These are phyloP conservation scores for Himantopus leucocephalus DNA, from an alignment of 2,113 vertebrate genomes.

Conservation along the genomic window DNA sequence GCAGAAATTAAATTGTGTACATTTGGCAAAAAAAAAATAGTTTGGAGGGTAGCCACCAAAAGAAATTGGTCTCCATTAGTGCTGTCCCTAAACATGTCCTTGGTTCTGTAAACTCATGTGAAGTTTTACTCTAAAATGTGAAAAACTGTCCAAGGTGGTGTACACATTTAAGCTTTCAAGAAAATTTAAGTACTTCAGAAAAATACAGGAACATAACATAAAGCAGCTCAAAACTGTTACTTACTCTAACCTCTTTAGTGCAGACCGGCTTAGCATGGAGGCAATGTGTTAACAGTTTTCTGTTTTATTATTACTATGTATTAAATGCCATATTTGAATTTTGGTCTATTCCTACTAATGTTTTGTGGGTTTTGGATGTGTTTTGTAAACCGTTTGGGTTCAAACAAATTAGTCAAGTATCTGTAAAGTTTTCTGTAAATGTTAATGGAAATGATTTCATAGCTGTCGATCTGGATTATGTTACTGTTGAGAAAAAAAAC, in stretches of 20 bases:
- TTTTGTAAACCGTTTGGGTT: slow-evolving; percentile 82
- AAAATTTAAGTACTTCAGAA: neutral
- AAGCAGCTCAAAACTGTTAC: slow-evolving; percentile 55
- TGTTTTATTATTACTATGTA: slow-evolving; percentile 66
- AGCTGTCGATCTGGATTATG: slow-evolving; percentile 70
- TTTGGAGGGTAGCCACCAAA: neutral
- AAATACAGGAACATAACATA: slow-evolving; percentile 5
- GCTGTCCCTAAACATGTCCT: slow-evolving; percentile 63
- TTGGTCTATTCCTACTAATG: slow-evolving; percentile 77
- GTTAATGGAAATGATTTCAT: slow-evolving; percentile 63
- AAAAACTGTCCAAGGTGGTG: slow-evolving; percentile 34
- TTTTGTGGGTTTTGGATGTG: slow-evolving; percentile 66
- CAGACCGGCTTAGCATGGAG: slow-evolving; percentile 51
- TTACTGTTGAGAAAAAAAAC: slow-evolving; percentile 73
- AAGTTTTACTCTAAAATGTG: slow-evolving; percentile 43
- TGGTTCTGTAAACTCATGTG: slow-evolving; percentile 57
- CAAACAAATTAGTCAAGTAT: slow-evolving; percentile 82
- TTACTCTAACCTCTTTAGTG: slow-evolving; percentile 35
- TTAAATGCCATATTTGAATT: slow-evolving; percentile 74
- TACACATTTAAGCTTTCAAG: slow-evolving; percentile 11
- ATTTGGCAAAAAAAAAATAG: neutral
- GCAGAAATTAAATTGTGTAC: neutral
- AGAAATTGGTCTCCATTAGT: slow-evolving; percentile 59
- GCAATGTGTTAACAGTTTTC: slow-evolving; percentile 60
- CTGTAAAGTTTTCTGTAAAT: slow-evolving; percentile 80